A percentile compares a stretch with the other conserved stretches of the same genome.
phyloP scores from a whole-genome alignment of 2,797 vertebrate species.

The Chelmon rostratus region DNA sequence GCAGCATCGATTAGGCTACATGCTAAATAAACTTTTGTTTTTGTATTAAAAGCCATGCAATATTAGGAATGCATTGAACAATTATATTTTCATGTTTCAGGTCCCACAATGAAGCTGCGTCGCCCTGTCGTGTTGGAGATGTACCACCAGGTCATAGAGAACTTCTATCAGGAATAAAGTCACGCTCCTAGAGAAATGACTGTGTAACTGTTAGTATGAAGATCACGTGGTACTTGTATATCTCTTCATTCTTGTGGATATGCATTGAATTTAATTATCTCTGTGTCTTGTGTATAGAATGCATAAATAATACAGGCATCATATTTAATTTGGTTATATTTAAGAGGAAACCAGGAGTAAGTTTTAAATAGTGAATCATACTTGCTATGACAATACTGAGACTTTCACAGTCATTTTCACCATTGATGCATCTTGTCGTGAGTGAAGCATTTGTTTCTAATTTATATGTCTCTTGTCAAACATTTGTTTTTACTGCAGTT shows the following conservation, averaged over 20 bases:
- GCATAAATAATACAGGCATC: constrained; percentile 25
- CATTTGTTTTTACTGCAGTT: background rate
- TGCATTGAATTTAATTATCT: constrained; percentile 26
- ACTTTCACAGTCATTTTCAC: background rate
- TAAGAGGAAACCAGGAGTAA: background rate
- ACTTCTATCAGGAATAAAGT: constrained; percentile 84
- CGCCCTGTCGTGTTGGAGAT: constrained; percentile 86
- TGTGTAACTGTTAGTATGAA: constrained; percentile 18
- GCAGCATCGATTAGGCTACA: background rate
- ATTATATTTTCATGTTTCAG: constrained; percentile 73
- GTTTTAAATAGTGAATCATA: constrained; percentile 27
- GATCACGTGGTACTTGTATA: background rate
- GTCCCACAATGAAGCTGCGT: constrained; percentile 92
- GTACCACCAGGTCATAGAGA: constrained; percentile 86
- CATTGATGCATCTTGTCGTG: background rate
- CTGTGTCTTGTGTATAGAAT: constrained; percentile 29
- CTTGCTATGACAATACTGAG: background rate
- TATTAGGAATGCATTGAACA: background rate
- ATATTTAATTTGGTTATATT: constrained; percentile 17
- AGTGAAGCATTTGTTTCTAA: constrained; percentile 2
- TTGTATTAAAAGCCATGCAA: background rate
- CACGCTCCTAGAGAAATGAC: background rate
- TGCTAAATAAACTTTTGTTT: background rate
- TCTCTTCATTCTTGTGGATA: constrained; percentile 13
- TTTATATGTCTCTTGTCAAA: background rate